Conservation (phyloP, 2,888 invertebrate species). For the Odontocerum albicorne region DNA sequence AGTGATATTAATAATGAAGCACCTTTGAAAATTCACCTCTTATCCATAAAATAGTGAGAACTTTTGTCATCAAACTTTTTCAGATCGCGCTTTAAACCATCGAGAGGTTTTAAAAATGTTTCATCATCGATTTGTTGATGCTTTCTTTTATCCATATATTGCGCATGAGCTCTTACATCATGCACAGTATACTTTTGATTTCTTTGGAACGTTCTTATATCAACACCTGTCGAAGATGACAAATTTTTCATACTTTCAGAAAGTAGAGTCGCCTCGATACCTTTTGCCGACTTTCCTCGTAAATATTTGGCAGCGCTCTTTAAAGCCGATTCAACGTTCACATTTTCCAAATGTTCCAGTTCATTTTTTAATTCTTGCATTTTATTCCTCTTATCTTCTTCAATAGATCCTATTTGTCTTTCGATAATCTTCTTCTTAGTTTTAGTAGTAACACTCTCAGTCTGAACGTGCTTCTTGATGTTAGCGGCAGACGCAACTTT, state of each 20-base stretch:
- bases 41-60: constrained; percentile 61
- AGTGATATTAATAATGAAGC: neutral
- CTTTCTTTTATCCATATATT: constrained; percentile 48
- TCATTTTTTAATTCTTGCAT: constrained; percentile 47
- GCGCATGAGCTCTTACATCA: constrained; percentile 45
- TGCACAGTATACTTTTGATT: constrained; percentile 41
- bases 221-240: constrained; percentile 49
- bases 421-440: constrained; percentile 54
- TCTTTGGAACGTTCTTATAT: constrained; percentile 45
- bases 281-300: constrained; percentile 74
- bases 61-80: constrained; percentile 64
- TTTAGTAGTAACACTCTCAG: constrained; percentile 54
- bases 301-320: constrained; percentile 60
- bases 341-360: constrained; percentile 50
- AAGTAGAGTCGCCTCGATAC: constrained; percentile 68
- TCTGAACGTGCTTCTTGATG: constrained; percentile 64
- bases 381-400: constrained; percentile 51
- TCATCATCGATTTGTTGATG: constrained; percentile 56
- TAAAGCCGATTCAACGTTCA: constrained; percentile 53
- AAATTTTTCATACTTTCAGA: constrained; percentile 62
- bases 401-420: constrained; percentile 46
- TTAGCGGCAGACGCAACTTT: constrained; percentile 65
- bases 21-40: constrained; percentile 57
- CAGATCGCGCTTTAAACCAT: constrained; percentile 62
- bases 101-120: constrained; percentile 59